Conservation (phyloP, 2,797 vertebrate genomes). For the Gymnoscopelus microlampas region DNA sequence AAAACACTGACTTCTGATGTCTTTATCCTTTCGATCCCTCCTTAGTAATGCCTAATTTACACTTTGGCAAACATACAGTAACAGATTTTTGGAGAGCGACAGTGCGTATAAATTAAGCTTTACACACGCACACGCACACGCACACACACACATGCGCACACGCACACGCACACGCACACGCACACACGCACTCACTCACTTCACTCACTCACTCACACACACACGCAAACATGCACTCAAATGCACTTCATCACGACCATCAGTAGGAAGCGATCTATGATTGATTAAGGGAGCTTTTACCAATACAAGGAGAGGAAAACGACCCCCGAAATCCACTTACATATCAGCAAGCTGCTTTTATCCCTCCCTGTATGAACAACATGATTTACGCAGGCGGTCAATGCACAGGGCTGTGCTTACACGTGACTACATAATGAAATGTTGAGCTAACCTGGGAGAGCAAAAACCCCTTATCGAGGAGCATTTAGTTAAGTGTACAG, state of each 20-base stretch:
- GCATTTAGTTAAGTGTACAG: slow-evolving; percentile 74
- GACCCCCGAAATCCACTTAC: slow-evolving; percentile 63
- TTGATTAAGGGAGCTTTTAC: slow-evolving; percentile 67
- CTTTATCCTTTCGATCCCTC: background rate
- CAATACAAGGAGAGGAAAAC: slow-evolving; percentile 57
- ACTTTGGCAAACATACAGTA: background rate
- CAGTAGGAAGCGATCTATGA: slow-evolving; percentile 57
- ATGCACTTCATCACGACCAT: slow-evolving; percentile 39
- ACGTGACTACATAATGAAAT: slow-evolving; percentile 71
- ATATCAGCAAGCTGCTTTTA: slow-evolving; percentile 66
- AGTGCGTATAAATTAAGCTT: too few species aligned
- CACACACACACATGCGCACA: background rate
- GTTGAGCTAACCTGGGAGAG: slow-evolving; percentile 58
- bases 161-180: background rate
- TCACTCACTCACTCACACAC: slow-evolving; percentile 2
- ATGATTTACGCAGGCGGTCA: slow-evolving; percentile 68
- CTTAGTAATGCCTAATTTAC: background rate
- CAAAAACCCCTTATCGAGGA: slow-evolving; percentile 49
- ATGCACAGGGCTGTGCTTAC: slow-evolving; percentile 42
- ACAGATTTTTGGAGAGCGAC: too few species aligned
- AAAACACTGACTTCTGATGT: background rate
- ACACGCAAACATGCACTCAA: slow-evolving; percentile 15
- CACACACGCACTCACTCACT: background rate
- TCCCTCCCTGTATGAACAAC: slow-evolving; percentile 56
- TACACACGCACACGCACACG: background rate